Evolutionary conservation across 2,113 vertebrate genomes (phyloP), one percentile per base, ranked within the genome.

Genomic region (Bufo bufo): DNA sequence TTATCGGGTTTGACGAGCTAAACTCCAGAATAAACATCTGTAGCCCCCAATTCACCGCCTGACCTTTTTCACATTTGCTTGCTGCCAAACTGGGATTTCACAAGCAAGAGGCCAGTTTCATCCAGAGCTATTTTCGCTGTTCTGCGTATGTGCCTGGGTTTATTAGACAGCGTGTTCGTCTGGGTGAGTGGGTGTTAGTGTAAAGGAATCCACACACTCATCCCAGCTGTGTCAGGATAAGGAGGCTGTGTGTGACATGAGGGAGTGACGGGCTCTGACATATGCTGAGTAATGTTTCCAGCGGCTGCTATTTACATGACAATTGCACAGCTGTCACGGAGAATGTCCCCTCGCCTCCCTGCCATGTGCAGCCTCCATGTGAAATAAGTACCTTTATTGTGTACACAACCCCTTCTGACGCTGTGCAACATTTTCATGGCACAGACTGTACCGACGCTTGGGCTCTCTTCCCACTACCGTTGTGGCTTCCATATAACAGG

Each of bases 261-360:
- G 50, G 63, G 50, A 72, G 52, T 13, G 50, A 13, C 19, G 77
- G 10, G 63, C 16, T 87, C 23, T 69, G 65, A 61, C 86, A 87
- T 74, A 87, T 81, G 86, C 78, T 82, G 65, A 72, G 65, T 74
- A 82, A 87, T 82, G 69, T 71, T 56, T 87, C 85, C 85, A 87
- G 85, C 65, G 81, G 85, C 63, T 81, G 65, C 33, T 81, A 65
- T 81, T 87, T 80, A 80, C 23, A 69, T 56, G 10, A 56, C 45
- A 87, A 82, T 87, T 20, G 54, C 78, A 74, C 77, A 49, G 54
- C 86, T 74, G 86, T 77, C 45, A 49, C 45, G 61, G 33, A 12
- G 45, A 33, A 63, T 20, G 61, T 50, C 45, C 12, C 47, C 59
- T 72, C 78, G 47, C 19, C 54, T 74, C 23, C 19, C 49, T 86